Evolutionary conservation across 2,113 vertebrate species (phyloP), one percentile per base, ranked within the genome.

Genomic region (Melanotaenia duboulayi): DNA sequence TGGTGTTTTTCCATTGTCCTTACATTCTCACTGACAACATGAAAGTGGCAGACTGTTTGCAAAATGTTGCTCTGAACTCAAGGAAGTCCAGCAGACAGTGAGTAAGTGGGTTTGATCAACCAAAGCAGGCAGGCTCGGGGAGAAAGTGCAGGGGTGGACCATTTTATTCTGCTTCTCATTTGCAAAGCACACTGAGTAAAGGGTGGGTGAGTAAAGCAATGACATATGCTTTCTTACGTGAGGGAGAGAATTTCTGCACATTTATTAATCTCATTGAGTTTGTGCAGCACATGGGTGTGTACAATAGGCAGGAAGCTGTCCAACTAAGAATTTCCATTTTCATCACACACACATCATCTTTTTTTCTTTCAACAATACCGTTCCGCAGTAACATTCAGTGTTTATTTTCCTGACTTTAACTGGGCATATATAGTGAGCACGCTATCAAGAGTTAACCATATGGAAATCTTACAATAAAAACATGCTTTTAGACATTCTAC

Each of bases 291-390:
- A 74, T 64, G 83, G 76, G 89, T 80, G 84, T 86, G 81, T 74
- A 77, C 28, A 80, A 65, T 39, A 12, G 62, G 61, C 68, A 90
- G 92, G 82, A 90, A 84, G 59, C 25, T 0, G 68, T 81, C 69
- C 76, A 87, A 87, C 73, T 83, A 82, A 85, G 78, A 89, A 60
- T 93, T 92, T 92, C 89, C 90, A 91, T 80, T 90, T 87, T 86
- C 83, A 84, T 77, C 74, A 87, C 75, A 87, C 82, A 89, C 82
- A 89, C 77, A 73, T 85, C 86, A 67, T 88, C 76, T 81, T 74
- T 83, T 35, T 83, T 90, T 78, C 75, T 63, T 81, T 84, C 65
- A 81, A 82, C 82, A 81, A 85, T 74, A 46, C 22, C 5, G 19
- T 67, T 76, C 61, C 69, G 73, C 69, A 62, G 71, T 58, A 35